Conservation (phyloP, 2,888 invertebrate genomes). For the Sisyra nigra region DNA sequence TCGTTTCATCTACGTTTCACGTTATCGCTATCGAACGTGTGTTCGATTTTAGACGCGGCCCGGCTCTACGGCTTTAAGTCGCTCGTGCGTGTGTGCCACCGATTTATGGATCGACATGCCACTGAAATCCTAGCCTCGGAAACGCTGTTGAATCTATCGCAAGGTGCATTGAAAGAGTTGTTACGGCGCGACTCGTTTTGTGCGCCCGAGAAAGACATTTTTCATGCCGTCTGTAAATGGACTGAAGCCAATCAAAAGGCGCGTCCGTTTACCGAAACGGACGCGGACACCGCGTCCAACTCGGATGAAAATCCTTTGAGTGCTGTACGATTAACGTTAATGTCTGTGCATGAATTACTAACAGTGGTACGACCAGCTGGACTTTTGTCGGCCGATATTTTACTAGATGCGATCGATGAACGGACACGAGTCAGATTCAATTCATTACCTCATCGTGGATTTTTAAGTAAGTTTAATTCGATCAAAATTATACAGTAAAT, state of each 20-base stretch:
- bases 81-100: conserved; percentile 64
- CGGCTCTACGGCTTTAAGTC: conserved; percentile 51
- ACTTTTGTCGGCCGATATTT: conserved; percentile 73
- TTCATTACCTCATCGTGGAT: conserved; percentile 71
- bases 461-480: conserved; percentile 49
- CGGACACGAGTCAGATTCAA: conserved; percentile 63
- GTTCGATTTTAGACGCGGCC: conserved; percentile 88
- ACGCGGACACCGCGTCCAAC: neutral
- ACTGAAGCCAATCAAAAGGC: conserved; percentile 58
- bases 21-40: conserved; percentile 77
- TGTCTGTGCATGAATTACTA: conserved; percentile 75
- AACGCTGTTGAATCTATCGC: conserved; percentile 67
- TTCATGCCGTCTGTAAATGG: conserved; percentile 79
- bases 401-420: conserved; percentile 88
- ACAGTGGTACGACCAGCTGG: conserved; percentile 76
- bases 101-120: conserved; percentile 84
- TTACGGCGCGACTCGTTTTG: conserved; percentile 89
- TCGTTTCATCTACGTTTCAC: conserved; percentile 85
- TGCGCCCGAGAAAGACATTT: conserved; percentile 90
- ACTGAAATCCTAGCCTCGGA: conserved; percentile 69
- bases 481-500: neutral
- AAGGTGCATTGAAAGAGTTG: conserved; percentile 69
- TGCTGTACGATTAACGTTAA: conserved; percentile 67
- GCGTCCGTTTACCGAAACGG: conserved; percentile 23
- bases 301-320: conserved; percentile 28